These are phyloP conservation scores for Sylvietta virens DNA, from an alignment of 2,113 vertebrate species.

Conservation along the genomic window DNA sequence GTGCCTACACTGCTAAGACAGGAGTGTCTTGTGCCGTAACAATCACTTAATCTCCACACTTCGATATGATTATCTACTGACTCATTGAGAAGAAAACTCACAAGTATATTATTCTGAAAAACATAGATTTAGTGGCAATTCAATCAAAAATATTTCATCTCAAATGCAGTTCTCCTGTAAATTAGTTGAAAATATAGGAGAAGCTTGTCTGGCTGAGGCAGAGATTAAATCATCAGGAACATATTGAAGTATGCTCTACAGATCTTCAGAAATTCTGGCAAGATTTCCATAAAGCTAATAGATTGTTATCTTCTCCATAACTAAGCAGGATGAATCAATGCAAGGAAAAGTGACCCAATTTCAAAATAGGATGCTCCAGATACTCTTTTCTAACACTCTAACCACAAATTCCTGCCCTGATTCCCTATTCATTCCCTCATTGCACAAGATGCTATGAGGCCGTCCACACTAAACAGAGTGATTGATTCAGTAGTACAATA, in stretches of 20 bases:
- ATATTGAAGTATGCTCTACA: not conserved
- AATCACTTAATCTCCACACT: not conserved
- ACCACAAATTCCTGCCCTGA: not conserved
- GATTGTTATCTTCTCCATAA: not conserved
- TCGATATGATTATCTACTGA: not conserved
- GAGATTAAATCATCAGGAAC: not conserved
- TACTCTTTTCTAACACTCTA: not conserved
- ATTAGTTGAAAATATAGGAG: not conserved
- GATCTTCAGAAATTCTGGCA: not conserved
- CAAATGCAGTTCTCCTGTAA: not conserved
- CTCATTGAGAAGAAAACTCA: not conserved
- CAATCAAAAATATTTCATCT: not conserved
- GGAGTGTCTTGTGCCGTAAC: not conserved
- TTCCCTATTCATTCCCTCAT: not conserved
- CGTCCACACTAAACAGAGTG: not conserved
- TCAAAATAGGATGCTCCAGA: not conserved
- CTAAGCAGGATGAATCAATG: not conserved
- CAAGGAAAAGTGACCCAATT: not conserved
- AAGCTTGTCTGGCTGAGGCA: not conserved
- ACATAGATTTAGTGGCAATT: not conserved
- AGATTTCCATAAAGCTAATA: not conserved
- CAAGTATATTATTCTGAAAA: not conserved
- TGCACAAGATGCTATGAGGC: not conserved
- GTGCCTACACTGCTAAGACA: not conserved
- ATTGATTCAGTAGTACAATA: not conserved